phyloP scores from a whole-genome alignment of 2,113 vertebrate genomes.

The Notechis scutatus region DNA sequence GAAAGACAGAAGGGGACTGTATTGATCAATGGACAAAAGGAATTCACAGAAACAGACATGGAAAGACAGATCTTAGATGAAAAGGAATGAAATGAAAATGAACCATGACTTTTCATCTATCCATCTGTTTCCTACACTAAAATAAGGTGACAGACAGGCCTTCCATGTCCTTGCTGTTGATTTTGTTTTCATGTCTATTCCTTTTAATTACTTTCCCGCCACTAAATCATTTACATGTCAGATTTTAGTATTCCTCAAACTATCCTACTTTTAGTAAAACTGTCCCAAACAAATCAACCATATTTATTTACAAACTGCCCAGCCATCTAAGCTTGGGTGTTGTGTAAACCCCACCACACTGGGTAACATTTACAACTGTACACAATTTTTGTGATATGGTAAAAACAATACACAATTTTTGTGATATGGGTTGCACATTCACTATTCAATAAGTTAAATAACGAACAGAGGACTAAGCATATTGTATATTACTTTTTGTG shows the following conservation, averaged over 20 bases:
- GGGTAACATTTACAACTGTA: not conserved
- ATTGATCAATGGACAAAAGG: constrained; percentile 26
- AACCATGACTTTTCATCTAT: not conserved
- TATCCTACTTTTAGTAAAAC: not conserved
- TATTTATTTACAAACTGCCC: not conserved
- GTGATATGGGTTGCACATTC: not conserved
- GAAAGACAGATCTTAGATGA: not conserved
- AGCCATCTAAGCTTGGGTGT: not conserved
- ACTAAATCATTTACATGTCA: not conserved
- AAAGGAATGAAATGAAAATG: not conserved
- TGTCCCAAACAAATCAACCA: not conserved
- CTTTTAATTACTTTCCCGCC: not conserved
- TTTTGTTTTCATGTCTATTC: not conserved
- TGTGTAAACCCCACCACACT: not conserved
- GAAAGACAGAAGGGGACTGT: constrained; percentile 18
- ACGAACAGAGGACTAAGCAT: not conserved
- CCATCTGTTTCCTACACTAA: not conserved
- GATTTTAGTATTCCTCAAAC: not conserved
- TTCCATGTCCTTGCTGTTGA: not conserved
- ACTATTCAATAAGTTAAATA: not conserved
- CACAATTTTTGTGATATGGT: not conserved
- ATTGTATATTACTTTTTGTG: not conserved
- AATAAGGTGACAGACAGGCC: not conserved
- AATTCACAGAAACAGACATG: not conserved
- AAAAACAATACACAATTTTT: not conserved